Evolutionary conservation across 2,797 vertebrate genomes (phyloP).

Genomic region (Australoheros facetus): DNA sequence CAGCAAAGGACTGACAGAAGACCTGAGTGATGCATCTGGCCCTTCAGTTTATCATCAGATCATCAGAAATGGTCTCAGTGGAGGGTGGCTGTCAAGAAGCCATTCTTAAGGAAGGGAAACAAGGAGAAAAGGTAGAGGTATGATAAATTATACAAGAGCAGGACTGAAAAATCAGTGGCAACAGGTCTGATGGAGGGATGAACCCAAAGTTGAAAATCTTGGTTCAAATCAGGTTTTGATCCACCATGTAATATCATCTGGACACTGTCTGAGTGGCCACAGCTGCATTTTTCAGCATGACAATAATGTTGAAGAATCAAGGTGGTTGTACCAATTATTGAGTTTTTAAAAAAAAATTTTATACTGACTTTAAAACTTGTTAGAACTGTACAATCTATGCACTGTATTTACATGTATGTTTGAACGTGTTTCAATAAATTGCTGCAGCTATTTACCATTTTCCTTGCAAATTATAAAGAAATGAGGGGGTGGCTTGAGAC

Average conservation of each 20-base stretch:
- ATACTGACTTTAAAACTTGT: neutral
- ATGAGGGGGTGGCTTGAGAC: no score
- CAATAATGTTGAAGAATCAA: neutral
- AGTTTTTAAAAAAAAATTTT: neutral
- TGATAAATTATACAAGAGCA: neutral
- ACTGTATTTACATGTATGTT: no score
- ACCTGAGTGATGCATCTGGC: neutral
- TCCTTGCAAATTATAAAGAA: no score
- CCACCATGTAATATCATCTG: no score
- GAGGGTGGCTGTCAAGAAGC: neutral
- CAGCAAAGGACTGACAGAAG: fast-evolving
- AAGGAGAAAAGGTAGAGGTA: neutral
- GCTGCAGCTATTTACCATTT: no score
- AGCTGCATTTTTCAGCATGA: neutral
- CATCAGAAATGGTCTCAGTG: neutral
- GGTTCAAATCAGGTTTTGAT: fast-evolving
- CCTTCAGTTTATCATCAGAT: neutral
- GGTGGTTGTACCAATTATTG: neutral
- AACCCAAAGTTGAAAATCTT: neutral
- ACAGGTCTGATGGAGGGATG: neutral
- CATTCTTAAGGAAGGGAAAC: neutral
- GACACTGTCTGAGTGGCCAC: no score
- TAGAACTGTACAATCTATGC: neutral
- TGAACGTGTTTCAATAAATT: neutral
- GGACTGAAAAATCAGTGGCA: neutral